Evolutionary conservation across 1,140 invertebrate genomes (phyloP), one percentile per base, ranked within the genome.

Genomic region (Glomeris maerens): DNA sequence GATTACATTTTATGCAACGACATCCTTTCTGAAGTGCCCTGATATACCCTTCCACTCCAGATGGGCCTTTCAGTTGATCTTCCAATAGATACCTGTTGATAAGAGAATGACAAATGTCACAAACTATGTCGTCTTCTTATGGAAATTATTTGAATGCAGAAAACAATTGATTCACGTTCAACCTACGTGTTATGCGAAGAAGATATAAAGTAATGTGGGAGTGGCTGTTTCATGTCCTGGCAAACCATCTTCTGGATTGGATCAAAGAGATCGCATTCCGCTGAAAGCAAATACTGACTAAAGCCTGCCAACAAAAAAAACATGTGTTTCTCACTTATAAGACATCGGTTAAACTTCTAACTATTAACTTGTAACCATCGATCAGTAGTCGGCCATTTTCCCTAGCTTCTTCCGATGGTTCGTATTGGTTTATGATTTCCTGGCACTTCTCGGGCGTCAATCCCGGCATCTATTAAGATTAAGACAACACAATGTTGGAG

Each of bases 181-280:
- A n/a, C n/a, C 54, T 45, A 75, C 61, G 77, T 77, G 59, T 79
- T 79, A 60, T 78, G 73, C 38, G 76, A 78, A 40, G 73, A 69
- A n/a, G 74, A 70, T 38, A 79, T 76, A 59, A 75, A 79, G 57
- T 80, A 79, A 60, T 78, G 70, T 25, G 64, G 64, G 4, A 80
- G 60, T 28, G 78, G 76, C 49, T 73, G 70, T 28, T 59, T 65
- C 77, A 78, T 79, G 57, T 79, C 73, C 54, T 78, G 72, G 55
- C 66, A 73, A 17, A 72, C 63, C 22, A 75, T 68, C 5, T 51
- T 55, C 49, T 75, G 72, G 23, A 62, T 60, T n/a, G 66, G 63
- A 58, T 76, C 72, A 60, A 78, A 78, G 39, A 77, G 64, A 59
- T 74, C 70, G 63, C 74, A 76, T 56, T 75, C 70, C 40, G 72